Percentiles rank a stretch among this genome's conserved stretches.
Evolutionary conservation across 2,797 vertebrate genomes (phyloP).

Genomic region (Hyperoplus immaculatus): DNA sequence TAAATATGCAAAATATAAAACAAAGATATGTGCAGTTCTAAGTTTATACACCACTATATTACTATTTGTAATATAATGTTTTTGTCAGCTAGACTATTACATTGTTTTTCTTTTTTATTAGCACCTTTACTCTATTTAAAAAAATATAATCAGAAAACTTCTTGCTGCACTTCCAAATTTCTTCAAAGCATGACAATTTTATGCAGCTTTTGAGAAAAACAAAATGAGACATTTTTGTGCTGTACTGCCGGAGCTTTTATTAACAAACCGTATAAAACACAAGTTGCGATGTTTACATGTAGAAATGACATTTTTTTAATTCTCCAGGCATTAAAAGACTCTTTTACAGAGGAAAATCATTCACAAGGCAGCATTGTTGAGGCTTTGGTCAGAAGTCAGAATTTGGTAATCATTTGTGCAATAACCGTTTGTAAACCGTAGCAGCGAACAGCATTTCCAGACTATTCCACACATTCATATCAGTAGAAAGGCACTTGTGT

Average conservation of each 20-base stretch:
- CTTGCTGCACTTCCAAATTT: no score
- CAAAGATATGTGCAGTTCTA: no score
- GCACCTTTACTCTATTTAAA: no score
- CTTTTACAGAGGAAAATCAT: constrained; percentile 35
- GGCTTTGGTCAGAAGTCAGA: constrained; percentile 55
- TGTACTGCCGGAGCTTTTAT: constrained; percentile 67
- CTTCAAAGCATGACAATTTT: neutral
- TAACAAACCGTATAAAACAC: constrained; percentile 71
- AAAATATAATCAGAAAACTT: no score
- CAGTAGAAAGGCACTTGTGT: constrained; percentile 53
- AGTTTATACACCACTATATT: no score
- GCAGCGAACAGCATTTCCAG: no score
- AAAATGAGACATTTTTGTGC: neutral
- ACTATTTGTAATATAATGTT: no score
- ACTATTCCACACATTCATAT: constrained; percentile 19
- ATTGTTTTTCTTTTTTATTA: no score
- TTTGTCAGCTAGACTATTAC: no score
- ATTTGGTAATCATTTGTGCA: constrained; percentile 7
- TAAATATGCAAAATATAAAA: no score
- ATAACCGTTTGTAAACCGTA: neutral
- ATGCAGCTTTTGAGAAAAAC: neutral
- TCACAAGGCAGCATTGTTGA: constrained; percentile 29
- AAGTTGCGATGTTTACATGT: constrained; percentile 46
- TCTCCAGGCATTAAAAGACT: constrained; percentile 60
- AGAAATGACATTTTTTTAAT: constrained; percentile 36